A percentile compares a stretch with the other conserved stretches of the same genome.
phyloP scores from a whole-genome alignment of 2,888 invertebrate species.

The Sclerodermus sp. region DNA sequence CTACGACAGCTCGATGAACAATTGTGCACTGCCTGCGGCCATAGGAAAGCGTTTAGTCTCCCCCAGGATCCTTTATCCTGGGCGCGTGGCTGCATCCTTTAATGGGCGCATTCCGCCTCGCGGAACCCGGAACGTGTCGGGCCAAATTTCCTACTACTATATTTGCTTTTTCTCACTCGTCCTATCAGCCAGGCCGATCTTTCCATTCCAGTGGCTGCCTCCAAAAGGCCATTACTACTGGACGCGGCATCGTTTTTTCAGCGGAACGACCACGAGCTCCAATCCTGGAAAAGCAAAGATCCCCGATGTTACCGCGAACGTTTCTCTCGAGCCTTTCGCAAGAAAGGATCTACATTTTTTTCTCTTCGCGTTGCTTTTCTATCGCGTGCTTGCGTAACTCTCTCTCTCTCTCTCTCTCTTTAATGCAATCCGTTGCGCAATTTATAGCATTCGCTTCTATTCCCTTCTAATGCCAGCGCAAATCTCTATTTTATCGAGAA shows the following conservation, averaged over 20 bases:
- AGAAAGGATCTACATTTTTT: slow-evolving; percentile 2
- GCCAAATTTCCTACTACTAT: slow-evolving; percentile 14
- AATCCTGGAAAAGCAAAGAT: no score
- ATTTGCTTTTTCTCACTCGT: not conserved
- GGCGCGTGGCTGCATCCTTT: slow-evolving; percentile 40
- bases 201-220: slow-evolving; percentile 4
- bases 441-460: no score
- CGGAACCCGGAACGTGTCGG: slow-evolving; percentile 30
- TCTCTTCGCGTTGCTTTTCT: not conserved
- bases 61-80: slow-evolving; percentile 36
- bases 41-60: slow-evolving; percentile 41
- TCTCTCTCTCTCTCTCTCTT: not conserved
- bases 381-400: not conserved
- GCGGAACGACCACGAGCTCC: no score
- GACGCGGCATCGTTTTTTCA: no score
- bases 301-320: no score
- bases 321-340: no score
- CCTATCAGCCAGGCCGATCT: slow-evolving; percentile 10
- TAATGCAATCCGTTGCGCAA: no score
- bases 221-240: no score
- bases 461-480: no score
- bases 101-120: slow-evolving; percentile 40
- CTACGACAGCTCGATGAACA: slow-evolving; percentile 37
- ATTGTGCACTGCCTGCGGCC: slow-evolving; percentile 46
- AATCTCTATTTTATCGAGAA: no score